phyloP scores from a whole-genome alignment of 2,113 vertebrate genomes.

The Ammodytes marinus region DNA sequence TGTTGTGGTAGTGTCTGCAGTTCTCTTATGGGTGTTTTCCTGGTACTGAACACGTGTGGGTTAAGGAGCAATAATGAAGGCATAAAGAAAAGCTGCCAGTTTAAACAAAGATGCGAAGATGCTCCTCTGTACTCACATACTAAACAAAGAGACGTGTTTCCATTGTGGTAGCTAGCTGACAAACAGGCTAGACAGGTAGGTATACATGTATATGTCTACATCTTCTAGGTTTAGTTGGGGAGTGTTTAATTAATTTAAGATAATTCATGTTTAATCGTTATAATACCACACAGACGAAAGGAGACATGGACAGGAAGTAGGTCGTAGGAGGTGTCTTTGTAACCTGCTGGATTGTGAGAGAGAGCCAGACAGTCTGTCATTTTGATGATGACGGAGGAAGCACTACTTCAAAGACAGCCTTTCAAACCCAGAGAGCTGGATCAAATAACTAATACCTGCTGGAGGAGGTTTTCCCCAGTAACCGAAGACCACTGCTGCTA shows the following conservation, averaged over 20 bases:
- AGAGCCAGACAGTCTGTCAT: conserved; percentile 61
- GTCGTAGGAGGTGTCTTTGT: not conserved
- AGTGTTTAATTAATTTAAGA: not conserved
- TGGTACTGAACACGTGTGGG: not conserved
- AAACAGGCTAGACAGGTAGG: conserved; percentile 7
- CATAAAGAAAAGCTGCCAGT: conserved; percentile 17
- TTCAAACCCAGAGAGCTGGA: not conserved
- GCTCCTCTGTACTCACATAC: conserved; percentile 10
- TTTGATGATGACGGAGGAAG: not conserved
- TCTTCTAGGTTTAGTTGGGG: not conserved
- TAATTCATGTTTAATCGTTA: conserved; percentile 2
- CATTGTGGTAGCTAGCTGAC: not conserved
- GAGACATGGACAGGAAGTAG: conserved; percentile 12
- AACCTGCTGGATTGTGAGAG: conserved; percentile 6
- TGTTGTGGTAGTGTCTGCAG: not conserved
- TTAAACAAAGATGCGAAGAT: conserved; percentile 41
- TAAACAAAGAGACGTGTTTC: conserved; percentile 1
- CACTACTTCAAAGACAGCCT: conserved; percentile 20
- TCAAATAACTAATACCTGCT: not conserved
- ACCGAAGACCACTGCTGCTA: conserved; percentile 6
- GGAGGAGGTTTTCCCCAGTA: not conserved
- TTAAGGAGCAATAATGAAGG: conserved; percentile 12
- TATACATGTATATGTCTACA: not conserved
- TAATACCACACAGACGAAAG: not conserved
- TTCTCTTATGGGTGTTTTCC: conserved; percentile 9